These are phyloP conservation scores for Silurus asotus DNA, from an alignment of 2,113 vertebrate species.

Conservation along the genomic window DNA sequence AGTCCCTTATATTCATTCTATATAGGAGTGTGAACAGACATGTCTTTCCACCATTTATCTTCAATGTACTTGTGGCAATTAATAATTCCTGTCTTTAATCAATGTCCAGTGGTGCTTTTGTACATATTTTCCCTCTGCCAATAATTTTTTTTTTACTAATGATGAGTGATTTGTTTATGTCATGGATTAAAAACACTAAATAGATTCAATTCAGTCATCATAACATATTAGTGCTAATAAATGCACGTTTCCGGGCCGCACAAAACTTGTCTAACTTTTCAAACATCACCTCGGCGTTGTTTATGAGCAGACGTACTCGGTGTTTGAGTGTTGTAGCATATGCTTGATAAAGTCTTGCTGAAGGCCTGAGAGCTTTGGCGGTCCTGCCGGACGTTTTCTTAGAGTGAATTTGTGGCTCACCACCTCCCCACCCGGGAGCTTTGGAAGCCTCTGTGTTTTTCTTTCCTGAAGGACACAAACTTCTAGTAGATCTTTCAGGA, in stretches of 20 bases:
- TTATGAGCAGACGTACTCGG: constrained; percentile 20
- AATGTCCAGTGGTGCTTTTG: constrained; percentile 11
- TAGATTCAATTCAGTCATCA: constrained; percentile 24
- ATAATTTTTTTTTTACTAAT: neutral
- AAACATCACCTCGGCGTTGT: constrained; percentile 14
- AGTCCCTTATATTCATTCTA: neutral
- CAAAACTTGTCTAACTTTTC: constrained; percentile 24
- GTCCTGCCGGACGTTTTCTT: constrained; percentile 22
- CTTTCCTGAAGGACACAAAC: constrained; percentile 34
- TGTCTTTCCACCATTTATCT: constrained; percentile 38
- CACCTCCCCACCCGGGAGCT: constrained; percentile 38
- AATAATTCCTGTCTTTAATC: constrained; percentile 42
- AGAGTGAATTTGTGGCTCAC: constrained; percentile 6
- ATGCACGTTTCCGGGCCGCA: neutral
- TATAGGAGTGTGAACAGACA: neutral
- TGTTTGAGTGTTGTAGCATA: constrained; percentile 29
- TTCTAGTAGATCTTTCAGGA: constrained; percentile 39
- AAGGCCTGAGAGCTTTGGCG: constrained; percentile 24
- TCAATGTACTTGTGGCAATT: constrained; percentile 18
- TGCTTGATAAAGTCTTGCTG: constrained; percentile 24
- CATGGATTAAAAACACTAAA: constrained; percentile 3
- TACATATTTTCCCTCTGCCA: constrained; percentile 9
- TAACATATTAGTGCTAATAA: constrained; percentile 21
- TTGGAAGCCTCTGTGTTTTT: constrained; percentile 42
- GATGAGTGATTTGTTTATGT: neutral